phyloP scores from a whole-genome alignment of 2,113 vertebrate genomes.

The Macquaria australasica region DNA sequence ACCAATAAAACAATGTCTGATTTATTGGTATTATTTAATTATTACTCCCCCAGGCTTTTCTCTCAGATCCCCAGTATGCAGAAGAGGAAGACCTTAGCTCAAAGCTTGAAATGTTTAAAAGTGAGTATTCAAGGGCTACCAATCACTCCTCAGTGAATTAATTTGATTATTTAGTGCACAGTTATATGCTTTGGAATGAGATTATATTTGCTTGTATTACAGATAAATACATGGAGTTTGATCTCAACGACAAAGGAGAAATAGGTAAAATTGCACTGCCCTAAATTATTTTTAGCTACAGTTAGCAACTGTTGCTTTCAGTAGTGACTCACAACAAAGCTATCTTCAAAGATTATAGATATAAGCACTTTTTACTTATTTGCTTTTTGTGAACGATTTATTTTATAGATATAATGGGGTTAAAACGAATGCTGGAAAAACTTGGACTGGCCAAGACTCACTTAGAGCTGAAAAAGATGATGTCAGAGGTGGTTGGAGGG shows the following conservation, averaged over 20 bases:
- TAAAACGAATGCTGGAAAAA: conserved; percentile 90
- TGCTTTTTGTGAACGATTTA: neutral
- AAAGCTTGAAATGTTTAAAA: conserved; percentile 87
- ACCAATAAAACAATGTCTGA: neutral
- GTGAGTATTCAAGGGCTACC: conserved; percentile 66
- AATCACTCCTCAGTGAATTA: neutral
- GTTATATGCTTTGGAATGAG: neutral
- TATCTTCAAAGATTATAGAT: neutral
- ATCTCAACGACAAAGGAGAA: conserved; percentile 88
- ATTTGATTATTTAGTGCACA: neutral
- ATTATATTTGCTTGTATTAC: conserved; percentile 58
- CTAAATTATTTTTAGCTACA: neutral
- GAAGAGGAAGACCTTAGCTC: conserved; percentile 84
- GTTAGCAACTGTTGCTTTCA: neutral
- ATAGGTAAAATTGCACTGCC: conserved; percentile 81
- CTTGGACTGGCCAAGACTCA: conserved; percentile 89
- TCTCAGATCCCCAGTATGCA: conserved; percentile 85
- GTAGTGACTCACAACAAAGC: neutral
- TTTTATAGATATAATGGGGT: conserved; percentile 86
- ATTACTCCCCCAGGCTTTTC: conserved; percentile 80
- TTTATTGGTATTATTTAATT: neutral
- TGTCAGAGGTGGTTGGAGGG: conserved; percentile 83
- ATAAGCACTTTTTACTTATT: neutral
- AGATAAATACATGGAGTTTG: conserved; percentile 92
- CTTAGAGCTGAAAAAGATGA: conserved; percentile 90